phyloP scores from a whole-genome alignment of 1,140 invertebrate species.

The Drosophila yakuba region DNA sequence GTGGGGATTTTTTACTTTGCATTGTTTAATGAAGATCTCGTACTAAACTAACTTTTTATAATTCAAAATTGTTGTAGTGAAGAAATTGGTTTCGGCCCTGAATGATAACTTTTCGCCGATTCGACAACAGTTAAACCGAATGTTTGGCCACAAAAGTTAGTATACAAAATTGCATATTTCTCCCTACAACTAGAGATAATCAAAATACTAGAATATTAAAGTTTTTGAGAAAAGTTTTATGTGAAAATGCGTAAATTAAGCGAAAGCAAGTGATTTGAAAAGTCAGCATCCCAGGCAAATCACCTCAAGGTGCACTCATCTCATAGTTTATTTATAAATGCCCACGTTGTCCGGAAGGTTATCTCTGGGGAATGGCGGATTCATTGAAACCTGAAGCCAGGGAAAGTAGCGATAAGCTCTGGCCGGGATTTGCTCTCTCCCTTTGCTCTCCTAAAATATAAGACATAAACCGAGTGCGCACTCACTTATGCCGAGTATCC shows the following conservation, averaged over 20 bases:
- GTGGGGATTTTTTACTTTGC: no score
- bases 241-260: no score
- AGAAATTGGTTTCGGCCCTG: slow-evolving; percentile 12
- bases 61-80: slow-evolving; percentile 13
- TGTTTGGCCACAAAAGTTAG: slow-evolving; percentile 11
- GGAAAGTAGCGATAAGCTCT: slow-evolving; percentile 24
- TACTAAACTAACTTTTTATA: no score
- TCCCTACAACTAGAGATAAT: no score
- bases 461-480: slow-evolving; percentile 11
- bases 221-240: no score
- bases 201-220: no score
- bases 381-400: slow-evolving; percentile 18
- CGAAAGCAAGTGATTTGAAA: background rate
- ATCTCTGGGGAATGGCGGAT: slow-evolving; percentile 41
- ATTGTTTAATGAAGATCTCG: background rate
- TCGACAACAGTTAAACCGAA: slow-evolving; percentile 2
- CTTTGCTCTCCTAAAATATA: background rate
- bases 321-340: slow-evolving; percentile 60
- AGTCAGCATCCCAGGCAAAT: background rate
- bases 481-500: slow-evolving; percentile 20
- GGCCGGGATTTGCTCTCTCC: slow-evolving; percentile 10
- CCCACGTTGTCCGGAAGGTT: slow-evolving; percentile 49
- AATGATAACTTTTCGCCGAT: background rate
- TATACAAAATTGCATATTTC: background rate
- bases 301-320: slow-evolving; percentile 31